Percentiles rank a stretch among this genome's conserved stretches.
These are phyloP conservation scores for Liopterus haemorrhoidalis DNA, from an alignment of 2,888 invertebrate species.

Conservation along the genomic window DNA sequence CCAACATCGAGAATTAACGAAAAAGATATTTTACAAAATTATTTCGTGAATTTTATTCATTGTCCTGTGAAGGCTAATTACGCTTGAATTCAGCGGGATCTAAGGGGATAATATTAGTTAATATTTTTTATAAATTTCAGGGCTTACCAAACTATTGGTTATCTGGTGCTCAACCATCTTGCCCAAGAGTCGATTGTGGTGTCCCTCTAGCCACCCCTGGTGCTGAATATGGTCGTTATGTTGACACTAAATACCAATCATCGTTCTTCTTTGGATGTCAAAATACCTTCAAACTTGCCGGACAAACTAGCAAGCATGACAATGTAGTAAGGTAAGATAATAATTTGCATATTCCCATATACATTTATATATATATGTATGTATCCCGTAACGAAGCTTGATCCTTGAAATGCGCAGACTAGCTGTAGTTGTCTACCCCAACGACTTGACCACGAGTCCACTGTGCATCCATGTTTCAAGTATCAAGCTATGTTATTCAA, in stretches of 20 bases:
- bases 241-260: slow-evolving; percentile 85
- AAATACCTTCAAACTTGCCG: slow-evolving; percentile 89
- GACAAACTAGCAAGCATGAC: slow-evolving; percentile 86
- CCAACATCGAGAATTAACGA: no score
- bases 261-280: slow-evolving; percentile 95
- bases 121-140: slow-evolving; percentile 40
- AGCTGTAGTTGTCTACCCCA: no score
- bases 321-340: slow-evolving; percentile 65
- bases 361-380: slow-evolving; percentile 8
- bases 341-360: not conserved
- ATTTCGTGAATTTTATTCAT: no score
- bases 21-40: no score
- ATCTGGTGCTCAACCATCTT: slow-evolving; percentile 78
- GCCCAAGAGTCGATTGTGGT: slow-evolving; percentile 88
- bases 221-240: slow-evolving; percentile 83
- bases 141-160: slow-evolving; percentile 88
- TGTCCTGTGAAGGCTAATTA: no score
- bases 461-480: no score
- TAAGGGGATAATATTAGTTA: not conserved
- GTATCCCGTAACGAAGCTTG: no score
- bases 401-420: no score
- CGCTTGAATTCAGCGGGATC: no score
- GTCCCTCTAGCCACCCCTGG: slow-evolving; percentile 85
- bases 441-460: no score
- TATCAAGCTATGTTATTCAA: no score